Conservation (phyloP, 2,888 invertebrate species). For the Cryptocephalus primarius region DNA sequence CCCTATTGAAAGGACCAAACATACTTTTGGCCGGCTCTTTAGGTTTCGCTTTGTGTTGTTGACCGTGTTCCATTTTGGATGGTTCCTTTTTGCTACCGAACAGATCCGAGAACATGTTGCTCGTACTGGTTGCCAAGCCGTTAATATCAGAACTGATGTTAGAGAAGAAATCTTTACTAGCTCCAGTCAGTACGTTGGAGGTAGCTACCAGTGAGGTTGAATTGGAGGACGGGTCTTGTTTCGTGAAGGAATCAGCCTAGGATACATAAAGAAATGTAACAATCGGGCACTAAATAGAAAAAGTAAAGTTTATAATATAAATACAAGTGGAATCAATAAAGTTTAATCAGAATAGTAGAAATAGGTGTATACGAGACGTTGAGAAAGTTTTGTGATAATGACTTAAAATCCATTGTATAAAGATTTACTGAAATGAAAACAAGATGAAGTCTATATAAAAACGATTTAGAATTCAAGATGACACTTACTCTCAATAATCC, state of each 20-base stretch:
- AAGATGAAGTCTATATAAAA: too few species aligned
- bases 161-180: conserved; percentile 75
- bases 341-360: too few species aligned
- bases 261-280: neutral
- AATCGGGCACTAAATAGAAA: too few species aligned
- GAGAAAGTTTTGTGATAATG: too few species aligned
- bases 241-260: conserved; percentile 31
- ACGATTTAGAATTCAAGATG: too few species aligned
- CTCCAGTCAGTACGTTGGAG: conserved; percentile 48
- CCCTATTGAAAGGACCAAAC: conserved; percentile 67
- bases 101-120: conserved; percentile 89
- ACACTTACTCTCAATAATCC: conserved; percentile 62
- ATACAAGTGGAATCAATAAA: too few species aligned
- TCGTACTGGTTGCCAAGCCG: conserved; percentile 84
- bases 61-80: conserved; percentile 24
- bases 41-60: conserved; percentile 33
- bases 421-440: too few species aligned
- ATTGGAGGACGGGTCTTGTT: conserved; percentile 36
- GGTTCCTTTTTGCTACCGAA: conserved; percentile 61
- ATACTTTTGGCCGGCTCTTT: conserved; percentile 37
- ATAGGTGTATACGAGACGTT: too few species aligned
- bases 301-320: too few species aligned
- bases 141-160: conserved; percentile 88
- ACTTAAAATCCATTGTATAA: too few species aligned
- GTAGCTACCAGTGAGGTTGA: conserved; percentile 54